A percentile compares a stretch with the other conserved stretches of the same genome.
phyloP scores from a whole-genome alignment of 1,140 invertebrate species.

The Pollicipes pollicipes region DNA sequence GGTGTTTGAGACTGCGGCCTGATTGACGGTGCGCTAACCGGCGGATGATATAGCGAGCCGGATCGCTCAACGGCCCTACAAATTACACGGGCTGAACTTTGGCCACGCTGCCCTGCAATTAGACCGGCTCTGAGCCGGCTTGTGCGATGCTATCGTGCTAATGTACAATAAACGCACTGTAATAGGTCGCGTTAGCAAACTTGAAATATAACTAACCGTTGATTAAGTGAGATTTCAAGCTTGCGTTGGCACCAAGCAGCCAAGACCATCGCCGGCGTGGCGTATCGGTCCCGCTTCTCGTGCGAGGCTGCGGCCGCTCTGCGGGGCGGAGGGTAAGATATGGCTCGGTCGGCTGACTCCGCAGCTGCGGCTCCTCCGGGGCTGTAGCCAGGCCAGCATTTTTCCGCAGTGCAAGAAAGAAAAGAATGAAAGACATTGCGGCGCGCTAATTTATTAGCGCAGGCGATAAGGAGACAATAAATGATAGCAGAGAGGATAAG shows the following conservation, averaged over 20 bases:
- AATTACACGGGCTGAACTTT: neutral
- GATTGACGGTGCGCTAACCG: neutral
- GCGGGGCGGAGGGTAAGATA: neutral
- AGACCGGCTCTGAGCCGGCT: neutral
- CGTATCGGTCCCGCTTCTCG: neutral
- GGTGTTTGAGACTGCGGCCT: neutral
- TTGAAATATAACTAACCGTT: slow-evolving; percentile 1
- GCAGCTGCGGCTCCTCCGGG: too few species aligned
- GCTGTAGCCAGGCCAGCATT: neutral
- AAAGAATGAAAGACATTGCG: neutral
- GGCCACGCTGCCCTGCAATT: neutral
- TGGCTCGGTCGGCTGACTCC: neutral
- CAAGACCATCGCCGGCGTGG: neutral
- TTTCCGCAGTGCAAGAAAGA: neutral
- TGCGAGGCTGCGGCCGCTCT: neutral
- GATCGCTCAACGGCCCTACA: neutral
- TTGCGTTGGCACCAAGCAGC: neutral
- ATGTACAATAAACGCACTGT: neutral
- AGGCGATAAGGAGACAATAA: neutral
- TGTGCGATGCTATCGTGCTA: neutral
- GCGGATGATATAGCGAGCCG: neutral
- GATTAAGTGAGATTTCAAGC: neutral
- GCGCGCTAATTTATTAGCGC: neutral
- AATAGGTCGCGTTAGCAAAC: neutral
- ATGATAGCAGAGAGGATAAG: neutral